Percentiles rank a stretch among this genome's conserved stretches.
Conservation (phyloP, 2,797 vertebrate genomes). For the Danio aesculapii region DNA sequence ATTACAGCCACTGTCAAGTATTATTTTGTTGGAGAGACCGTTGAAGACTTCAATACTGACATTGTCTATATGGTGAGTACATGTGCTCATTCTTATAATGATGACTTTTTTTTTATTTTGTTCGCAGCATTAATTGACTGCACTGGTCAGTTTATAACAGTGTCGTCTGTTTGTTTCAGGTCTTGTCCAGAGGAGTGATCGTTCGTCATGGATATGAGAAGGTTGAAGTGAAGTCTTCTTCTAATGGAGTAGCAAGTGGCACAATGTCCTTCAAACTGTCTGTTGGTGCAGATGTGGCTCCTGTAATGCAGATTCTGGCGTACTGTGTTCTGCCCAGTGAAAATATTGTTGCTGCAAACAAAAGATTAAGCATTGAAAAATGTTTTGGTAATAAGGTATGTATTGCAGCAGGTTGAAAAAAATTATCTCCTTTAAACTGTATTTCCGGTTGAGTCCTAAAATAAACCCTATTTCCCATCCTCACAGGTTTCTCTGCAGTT, state of each 20-base stretch:
- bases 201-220: slow-evolving; percentile 53
- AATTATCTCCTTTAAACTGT: neutral
- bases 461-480: slow-evolving; percentile 4
- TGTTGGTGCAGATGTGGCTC: slow-evolving; percentile 67
- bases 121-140: neutral
- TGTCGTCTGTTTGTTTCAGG: slow-evolving; percentile 40
- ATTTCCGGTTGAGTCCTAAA: neutral
- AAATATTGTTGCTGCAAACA: slow-evolving; percentile 66
- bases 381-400: slow-evolving; percentile 74
- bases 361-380: slow-evolving; percentile 68
- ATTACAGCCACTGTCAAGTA: slow-evolving; percentile 66
- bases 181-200: slow-evolving; percentile 52
- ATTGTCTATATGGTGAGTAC: slow-evolving; percentile 74
- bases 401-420: neutral
- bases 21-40: slow-evolving; percentile 66
- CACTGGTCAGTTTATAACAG: neutral
- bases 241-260: slow-evolving; percentile 64
- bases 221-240: slow-evolving; percentile 39
- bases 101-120: neutral
- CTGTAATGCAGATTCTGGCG: slow-evolving; percentile 69
- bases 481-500: slow-evolving; percentile 83
- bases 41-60: slow-evolving; percentile 49
- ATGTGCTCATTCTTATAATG: neutral
- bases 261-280: slow-evolving; percentile 65
- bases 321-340: slow-evolving; percentile 72